Evolutionary conservation across 2,888 invertebrate genomes (phyloP), one percentile per base, ranked within the genome.

Genomic region (Diaprepes abbreviatus): DNA sequence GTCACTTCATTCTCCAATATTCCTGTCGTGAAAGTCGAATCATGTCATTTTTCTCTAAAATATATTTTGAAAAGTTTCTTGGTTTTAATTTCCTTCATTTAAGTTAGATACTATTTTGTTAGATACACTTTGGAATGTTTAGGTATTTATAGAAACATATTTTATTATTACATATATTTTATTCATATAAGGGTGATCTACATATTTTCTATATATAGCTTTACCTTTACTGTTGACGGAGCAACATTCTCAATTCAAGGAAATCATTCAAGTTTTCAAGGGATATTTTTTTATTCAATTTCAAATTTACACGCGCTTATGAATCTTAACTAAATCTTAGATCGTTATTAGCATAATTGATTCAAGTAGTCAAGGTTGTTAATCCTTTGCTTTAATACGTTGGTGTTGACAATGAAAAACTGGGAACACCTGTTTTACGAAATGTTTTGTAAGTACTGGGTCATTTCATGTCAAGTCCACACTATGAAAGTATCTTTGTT

Each of bases 181-280:
- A n/a, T n/a, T n/a, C n/a, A n/a, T n/a, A n/a, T n/a, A n/a, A n/a
- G n/a, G n/a, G n/a, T 36, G 12, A 36, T 12, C n/a, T 38, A 38
- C 14, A 14, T 14, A 14, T 12, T 12, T 38, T 38, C 36, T 38
- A 38, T 38, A 38, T 40, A 9, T 40, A 40, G 40, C 16, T 10
- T 40, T 40, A 1, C 16, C 6, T 6, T 17, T 40, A 17, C 17
- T 17, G 16, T 6, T 40, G 17, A 40, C 16, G 9, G 5, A 14
- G 19, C 43, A 43, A 43, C 21, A 43, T 43, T n/a, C 40, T 14
- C 43, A 19, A 24, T 21, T 43, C 21, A 43, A 43, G 43, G 43
- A 43, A 43, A 43, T 3, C 21, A 43, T 19, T 43, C 43, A 43
- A n/a, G 21, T 43, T 21, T 21, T 21, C 43, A 19, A 43, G n/a